Percentiles rank a stretch among this genome's conserved stretches.
Conservation (phyloP, 1,140 invertebrate species). For the Solenopsis invicta region DNA sequence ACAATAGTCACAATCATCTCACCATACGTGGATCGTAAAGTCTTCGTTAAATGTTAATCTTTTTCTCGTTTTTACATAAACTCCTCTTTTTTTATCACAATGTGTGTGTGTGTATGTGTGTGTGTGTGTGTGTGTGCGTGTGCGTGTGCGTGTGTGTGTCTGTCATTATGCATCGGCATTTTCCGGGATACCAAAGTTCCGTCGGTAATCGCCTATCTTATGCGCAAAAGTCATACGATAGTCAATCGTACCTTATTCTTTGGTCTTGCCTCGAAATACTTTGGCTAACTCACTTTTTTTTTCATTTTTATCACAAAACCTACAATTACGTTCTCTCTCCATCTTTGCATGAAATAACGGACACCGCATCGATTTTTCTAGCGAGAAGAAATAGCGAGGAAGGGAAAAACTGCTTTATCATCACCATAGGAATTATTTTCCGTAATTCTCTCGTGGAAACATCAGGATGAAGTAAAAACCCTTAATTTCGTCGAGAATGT, state of each 20-base stretch:
- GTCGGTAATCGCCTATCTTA: conserved; percentile 27
- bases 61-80: conserved; percentile 9
- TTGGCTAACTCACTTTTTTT: conserved; percentile 31
- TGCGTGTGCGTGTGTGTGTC: too few species aligned
- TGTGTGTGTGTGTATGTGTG: too few species aligned
- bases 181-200: conserved; percentile 34
- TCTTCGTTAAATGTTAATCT: conserved; percentile 28
- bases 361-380: conserved; percentile 5
- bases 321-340: conserved; percentile 2
- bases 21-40: neutral
- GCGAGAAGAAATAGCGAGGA: conserved; percentile 11
- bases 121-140: too few species aligned
- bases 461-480: neutral
- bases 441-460: neutral
- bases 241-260: conserved; percentile 61
- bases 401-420: neutral
- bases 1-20: conserved; percentile 60
- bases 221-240: conserved; percentile 29
- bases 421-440: neutral
- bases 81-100: conserved; percentile 52
- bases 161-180: conserved; percentile 60
- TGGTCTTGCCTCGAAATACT: conserved; percentile 66
- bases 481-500: conserved; percentile 17
- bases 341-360: neutral
- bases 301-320: conserved; percentile 55